Conservation (phyloP, 2,113 vertebrate species). For the Zosterops pallidus region DNA sequence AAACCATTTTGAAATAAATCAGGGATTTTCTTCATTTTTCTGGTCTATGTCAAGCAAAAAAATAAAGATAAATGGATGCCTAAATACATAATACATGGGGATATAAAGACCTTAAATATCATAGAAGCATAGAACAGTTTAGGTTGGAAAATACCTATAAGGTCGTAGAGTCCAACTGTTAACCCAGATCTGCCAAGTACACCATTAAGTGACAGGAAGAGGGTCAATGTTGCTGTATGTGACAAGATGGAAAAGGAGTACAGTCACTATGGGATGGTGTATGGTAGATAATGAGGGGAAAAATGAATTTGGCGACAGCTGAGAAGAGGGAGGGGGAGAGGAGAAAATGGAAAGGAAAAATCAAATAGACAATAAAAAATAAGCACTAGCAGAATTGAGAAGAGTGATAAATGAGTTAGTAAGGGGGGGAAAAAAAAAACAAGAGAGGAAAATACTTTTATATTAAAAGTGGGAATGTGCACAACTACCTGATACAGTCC, state of each 20-base stretch:
- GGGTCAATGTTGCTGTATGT: background rate
- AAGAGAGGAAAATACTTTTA: background rate
- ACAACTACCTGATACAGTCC: background rate
- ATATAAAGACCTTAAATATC: background rate
- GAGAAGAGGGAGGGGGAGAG: background rate
- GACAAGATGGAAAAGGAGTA: background rate
- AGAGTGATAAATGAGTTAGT: background rate
- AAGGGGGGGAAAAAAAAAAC: accelerated
- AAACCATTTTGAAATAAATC: background rate
- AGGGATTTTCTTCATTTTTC: background rate
- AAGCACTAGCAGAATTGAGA: background rate
- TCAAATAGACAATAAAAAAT: background rate
- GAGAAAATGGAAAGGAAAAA: background rate
- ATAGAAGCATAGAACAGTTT: background rate
- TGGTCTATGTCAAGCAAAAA: background rate
- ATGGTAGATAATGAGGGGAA: background rate
- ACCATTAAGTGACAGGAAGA: background rate
- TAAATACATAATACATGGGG: background rate
- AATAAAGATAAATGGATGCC: background rate
- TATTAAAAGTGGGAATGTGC: background rate
- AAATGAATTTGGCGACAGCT: background rate
- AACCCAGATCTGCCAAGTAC: background rate
- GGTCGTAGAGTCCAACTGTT: background rate
- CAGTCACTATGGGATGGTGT: background rate
- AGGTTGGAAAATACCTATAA: background rate